phyloP scores from a whole-genome alignment of 2,113 vertebrate species.

The Macquaria ambigua region DNA sequence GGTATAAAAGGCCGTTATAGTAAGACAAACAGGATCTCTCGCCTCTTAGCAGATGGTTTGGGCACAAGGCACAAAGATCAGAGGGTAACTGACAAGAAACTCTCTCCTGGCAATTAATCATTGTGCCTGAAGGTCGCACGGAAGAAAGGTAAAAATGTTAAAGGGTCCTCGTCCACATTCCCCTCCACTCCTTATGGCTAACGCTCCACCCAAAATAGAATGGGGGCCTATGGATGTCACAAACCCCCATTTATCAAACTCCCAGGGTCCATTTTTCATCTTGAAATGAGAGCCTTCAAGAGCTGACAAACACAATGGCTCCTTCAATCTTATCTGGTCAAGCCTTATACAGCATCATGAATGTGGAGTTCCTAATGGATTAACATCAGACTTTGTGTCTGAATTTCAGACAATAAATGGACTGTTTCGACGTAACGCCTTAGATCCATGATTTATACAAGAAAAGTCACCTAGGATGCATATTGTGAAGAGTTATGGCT shows the following conservation, averaged over 20 bases:
- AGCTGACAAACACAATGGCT: slow-evolving; percentile 86
- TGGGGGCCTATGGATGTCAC: slow-evolving; percentile 88
- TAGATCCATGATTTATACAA: slow-evolving; percentile 50
- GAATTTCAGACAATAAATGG: slow-evolving; percentile 69
- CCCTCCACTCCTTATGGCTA: slow-evolving; percentile 74
- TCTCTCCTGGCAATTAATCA: slow-evolving; percentile 91
- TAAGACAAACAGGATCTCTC: slow-evolving; percentile 75
- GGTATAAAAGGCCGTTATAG: slow-evolving; percentile 76
- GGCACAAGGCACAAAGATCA: slow-evolving; percentile 88
- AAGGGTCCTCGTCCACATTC: slow-evolving; percentile 81
- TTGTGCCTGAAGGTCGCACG: slow-evolving; percentile 85
- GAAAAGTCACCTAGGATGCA: slow-evolving; percentile 44
- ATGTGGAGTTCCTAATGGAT: slow-evolving; percentile 77
- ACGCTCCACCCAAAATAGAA: slow-evolving; percentile 83
- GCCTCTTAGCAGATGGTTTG: slow-evolving; percentile 89
- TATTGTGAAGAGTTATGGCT: slow-evolving; percentile 46
- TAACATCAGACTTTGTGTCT: slow-evolving; percentile 74
- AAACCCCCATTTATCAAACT: slow-evolving; percentile 89
- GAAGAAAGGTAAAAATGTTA: slow-evolving; percentile 87
- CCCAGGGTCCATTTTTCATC: slow-evolving; percentile 87
- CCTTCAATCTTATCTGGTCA: slow-evolving; percentile 85
- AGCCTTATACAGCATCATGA: slow-evolving; percentile 67
- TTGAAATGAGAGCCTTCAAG: slow-evolving; percentile 87
- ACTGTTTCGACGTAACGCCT: slow-evolving; percentile 53
- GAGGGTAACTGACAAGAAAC: slow-evolving; percentile 88